Conservation (phyloP, 2,797 vertebrate species). For the Tachyglossus aculeatus region DNA sequence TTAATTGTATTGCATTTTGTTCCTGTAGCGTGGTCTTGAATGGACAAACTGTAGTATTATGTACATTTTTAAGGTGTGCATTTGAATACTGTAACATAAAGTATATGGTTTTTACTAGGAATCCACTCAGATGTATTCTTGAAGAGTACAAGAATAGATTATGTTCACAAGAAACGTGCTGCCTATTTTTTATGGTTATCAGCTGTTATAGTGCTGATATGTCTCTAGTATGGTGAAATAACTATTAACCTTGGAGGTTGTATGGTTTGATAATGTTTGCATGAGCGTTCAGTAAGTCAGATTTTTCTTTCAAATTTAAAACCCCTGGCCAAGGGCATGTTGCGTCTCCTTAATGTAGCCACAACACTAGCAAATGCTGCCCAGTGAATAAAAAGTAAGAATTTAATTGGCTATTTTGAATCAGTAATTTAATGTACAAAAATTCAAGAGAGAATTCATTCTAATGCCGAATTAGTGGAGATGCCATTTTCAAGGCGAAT, state of each 20-base stretch:
- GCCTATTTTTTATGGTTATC: constrained; percentile 51
- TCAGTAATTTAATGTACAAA: background rate
- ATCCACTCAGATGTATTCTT: constrained; percentile 62
- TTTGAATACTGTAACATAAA: constrained; percentile 69
- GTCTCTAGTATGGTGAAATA: constrained; percentile 64
- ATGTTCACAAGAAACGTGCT: constrained; percentile 59
- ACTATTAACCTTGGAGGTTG: constrained; percentile 60
- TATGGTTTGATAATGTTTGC: constrained; percentile 58
- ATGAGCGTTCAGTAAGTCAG: constrained; percentile 59
- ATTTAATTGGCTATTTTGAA: constrained; percentile 50
- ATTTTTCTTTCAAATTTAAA: constrained; percentile 64
- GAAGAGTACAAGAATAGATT: constrained; percentile 59
- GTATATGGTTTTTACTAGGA: constrained; percentile 65
- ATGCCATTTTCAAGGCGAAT: constrained; percentile 41
- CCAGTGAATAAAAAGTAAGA: constrained; percentile 57
- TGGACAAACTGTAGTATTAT: constrained; percentile 66
- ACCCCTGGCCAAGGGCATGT: constrained; percentile 71
- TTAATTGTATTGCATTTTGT: constrained; percentile 66
- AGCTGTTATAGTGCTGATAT: constrained; percentile 57
- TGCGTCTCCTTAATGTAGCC: constrained; percentile 61
- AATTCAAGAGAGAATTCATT: no score
- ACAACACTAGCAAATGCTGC: constrained; percentile 56
- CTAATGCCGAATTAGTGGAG: constrained; percentile 41
- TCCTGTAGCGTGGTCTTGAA: constrained; percentile 68
- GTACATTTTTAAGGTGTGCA: constrained; percentile 72